A percentile compares a stretch with the other conserved stretches of the same genome.
Conservation (phyloP, 64 coral and sea anemone species). For the Montipora foliosa region DNA sequence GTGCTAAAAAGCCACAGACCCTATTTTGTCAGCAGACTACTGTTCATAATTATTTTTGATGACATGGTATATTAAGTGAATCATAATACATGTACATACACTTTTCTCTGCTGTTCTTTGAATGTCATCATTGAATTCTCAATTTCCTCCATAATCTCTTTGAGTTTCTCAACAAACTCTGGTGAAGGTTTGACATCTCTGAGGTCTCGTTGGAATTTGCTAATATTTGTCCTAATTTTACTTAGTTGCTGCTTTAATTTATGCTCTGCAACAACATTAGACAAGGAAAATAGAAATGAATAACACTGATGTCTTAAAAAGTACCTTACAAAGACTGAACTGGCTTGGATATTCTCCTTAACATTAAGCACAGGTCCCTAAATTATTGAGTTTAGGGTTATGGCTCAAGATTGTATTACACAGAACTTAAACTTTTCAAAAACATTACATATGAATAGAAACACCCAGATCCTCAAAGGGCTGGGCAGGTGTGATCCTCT, state of each 20-base stretch:
- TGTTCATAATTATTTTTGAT: too few species aligned
- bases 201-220: conserved; percentile 92
- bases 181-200: conserved; percentile 96
- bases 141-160: conserved; percentile 98
- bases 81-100: conserved; percentile 55
- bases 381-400: too few species aligned
- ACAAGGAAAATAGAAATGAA: not conserved
- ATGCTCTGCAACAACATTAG: conserved; percentile 58
- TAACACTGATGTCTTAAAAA: not conserved
- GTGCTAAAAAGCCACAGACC: too few species aligned
- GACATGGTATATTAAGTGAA: too few species aligned
- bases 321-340: not conserved
- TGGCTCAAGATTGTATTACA: too few species aligned
- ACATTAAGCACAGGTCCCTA: too few species aligned
- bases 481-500: too few species aligned
- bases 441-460: too few species aligned
- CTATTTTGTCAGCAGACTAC: too few species aligned
- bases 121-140: conserved; percentile 92
- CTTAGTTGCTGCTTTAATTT: conserved; percentile 84
- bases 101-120: conserved; percentile 92
- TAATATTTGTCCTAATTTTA: conserved; percentile 88
- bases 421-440: too few species aligned
- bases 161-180: conserved; percentile 93
- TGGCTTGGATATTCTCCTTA: too few species aligned
- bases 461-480: too few species aligned